phyloP scores from a whole-genome alignment of 2,888 invertebrate species.

The Mycalesis mineus region DNA sequence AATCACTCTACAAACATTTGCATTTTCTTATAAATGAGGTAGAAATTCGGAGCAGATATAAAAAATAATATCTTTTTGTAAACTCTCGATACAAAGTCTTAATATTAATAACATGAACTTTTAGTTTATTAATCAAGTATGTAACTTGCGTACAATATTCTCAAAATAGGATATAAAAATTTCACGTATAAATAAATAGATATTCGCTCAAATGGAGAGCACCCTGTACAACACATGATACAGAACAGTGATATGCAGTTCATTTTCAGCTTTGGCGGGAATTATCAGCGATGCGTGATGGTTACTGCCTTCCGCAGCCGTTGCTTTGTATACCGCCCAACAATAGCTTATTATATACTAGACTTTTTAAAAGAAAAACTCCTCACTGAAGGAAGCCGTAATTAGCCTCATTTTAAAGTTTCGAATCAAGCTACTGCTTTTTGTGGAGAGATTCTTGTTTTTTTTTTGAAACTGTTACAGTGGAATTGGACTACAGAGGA shows the following conservation, averaged over 20 bases:
- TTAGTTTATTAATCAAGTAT: too few relatives aligned
- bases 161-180: too few relatives aligned
- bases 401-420: constrained; percentile 31
- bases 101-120: too few relatives aligned
- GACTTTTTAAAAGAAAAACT: constrained; percentile 30
- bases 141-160: too few relatives aligned
- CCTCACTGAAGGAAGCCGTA: constrained; percentile 27
- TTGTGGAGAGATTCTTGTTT: background rate
- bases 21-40: too few relatives aligned
- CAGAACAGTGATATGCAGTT: constrained; percentile 53
- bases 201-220: constrained; percentile 12
- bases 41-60: too few relatives aligned
- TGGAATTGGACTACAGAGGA: constrained; percentile 10
- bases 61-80: too few relatives aligned
- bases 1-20: too few relatives aligned
- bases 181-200: background rate
- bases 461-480: constrained; percentile 9
- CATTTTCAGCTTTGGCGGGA: constrained; percentile 53
- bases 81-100: too few relatives aligned
- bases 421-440: constrained; percentile 16
- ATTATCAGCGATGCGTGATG: constrained; percentile 55
- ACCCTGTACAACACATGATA: constrained; percentile 30
- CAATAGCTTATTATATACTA: constrained; percentile 30
- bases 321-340: constrained; percentile 27
- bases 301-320: constrained; percentile 28